Conservation (phyloP, 2,113 vertebrate species). For the Mirza zaza region DNA sequence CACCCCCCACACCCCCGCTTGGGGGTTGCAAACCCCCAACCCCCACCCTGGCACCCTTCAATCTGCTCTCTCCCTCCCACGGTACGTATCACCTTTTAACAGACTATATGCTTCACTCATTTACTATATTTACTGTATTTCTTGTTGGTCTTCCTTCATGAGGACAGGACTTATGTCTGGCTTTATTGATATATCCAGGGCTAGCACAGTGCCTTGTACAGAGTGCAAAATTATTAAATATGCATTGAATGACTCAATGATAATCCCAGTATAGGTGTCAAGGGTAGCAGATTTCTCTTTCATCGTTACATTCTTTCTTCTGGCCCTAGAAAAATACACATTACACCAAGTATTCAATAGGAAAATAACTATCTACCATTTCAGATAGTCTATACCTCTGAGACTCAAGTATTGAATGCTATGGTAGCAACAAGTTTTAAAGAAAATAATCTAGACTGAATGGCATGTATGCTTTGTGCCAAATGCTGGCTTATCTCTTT, state of each 20-base stretch:
- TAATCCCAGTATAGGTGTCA: not conserved
- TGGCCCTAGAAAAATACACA: not conserved
- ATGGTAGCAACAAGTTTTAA: not conserved
- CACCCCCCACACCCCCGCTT: not conserved
- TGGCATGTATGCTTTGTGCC: not conserved
- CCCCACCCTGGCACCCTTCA: not conserved
- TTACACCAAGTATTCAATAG: not conserved
- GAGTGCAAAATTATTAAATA: not conserved
- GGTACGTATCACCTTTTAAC: not conserved
- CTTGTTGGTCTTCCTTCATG: not conserved
- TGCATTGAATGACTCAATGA: not conserved
- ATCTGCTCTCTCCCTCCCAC: not conserved
- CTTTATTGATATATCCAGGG: not conserved
- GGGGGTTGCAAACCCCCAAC: not conserved
- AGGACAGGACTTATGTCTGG: not conserved
- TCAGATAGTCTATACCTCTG: not conserved
- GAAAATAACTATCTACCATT: not conserved
- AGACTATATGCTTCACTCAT: not conserved
- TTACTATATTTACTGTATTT: not conserved
- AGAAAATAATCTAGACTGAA: constrained; percentile 43
- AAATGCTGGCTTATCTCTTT: not conserved
- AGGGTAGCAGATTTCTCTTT: not conserved
- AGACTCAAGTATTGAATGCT: not conserved
- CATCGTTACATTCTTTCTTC: not conserved
- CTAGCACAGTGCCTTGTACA: not conserved